Base-by-base conservation (phyloP, 2,113 vertebrate genomes). In the Daubentonia madagascariensis region DNA sequence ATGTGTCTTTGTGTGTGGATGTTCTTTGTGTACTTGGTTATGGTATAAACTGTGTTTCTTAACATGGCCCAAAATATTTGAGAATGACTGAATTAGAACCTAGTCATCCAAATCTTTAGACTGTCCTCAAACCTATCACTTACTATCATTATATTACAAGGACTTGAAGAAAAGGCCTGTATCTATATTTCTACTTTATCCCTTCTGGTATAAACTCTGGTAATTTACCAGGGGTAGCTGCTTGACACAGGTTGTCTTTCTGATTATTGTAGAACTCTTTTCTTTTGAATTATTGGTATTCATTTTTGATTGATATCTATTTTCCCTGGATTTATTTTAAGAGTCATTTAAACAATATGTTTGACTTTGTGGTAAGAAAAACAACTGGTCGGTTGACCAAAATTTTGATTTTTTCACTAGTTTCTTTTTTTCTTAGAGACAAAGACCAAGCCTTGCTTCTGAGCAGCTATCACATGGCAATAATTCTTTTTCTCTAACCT, bases 401-500 rank as follows among this genome's bases (percentile, higher is more conserved):
- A 59, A 89, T 76, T 85, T 57, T 93, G 30, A 73, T 11, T 76
- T 93, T 92, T 93, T 97, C 40, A 67, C 45, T 7, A 73, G 54
- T 88, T 81, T 50, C 18, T 91, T 85, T 91, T 84, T n/a, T 45
- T 76, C 16, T 50, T 20, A 40, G n/a, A 59, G 37, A 89, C 48
- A 54, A 28, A 84, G 1, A 6, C 3, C 13, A 70, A n/a, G 14
- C 3, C 3, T 37, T 28, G 3, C n/a, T 61, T 75, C 90, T 63
- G 43, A 83, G n/a, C 1, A 52, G 14, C 22, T 57, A 65, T 90
- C 61, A 68, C 25, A 43, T 65, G 45, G 80, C 75, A 91, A 61
- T 95, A 91, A 84, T 11, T 96, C 73, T 61, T 96, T 40, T 84
- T 87, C 63, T 40, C n/a, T 96, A 93, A 85, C 6, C 37, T 93